These are phyloP conservation scores for Clarias laeviceps DNA, from an alignment of 2,797 vertebrate species.

Conservation along the genomic window DNA sequence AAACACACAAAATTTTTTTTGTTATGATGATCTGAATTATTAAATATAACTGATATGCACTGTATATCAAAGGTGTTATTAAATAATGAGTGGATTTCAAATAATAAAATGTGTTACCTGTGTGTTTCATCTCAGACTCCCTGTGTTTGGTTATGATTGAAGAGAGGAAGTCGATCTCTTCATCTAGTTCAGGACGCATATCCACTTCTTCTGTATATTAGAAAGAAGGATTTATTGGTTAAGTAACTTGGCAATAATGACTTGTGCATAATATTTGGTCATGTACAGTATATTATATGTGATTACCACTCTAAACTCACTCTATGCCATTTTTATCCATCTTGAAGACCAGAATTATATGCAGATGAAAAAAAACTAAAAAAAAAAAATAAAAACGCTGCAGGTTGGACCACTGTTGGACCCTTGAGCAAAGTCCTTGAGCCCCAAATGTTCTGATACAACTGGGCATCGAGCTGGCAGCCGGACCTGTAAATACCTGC, in stretches of 20 bases:
- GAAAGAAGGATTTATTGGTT: not conserved
- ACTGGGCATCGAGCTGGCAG: too few species aligned
- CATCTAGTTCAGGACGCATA: constrained; percentile 75
- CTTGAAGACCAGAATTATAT: not conserved
- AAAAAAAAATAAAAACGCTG: too few species aligned
- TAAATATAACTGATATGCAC: too few species aligned
- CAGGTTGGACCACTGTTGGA: not conserved
- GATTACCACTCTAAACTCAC: not conserved
- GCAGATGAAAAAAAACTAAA: too few species aligned
- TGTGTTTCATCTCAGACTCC: constrained; percentile 55
- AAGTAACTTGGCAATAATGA: not conserved
- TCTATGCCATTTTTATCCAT: not conserved
- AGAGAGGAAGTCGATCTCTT: constrained; percentile 86
- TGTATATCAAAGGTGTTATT: not conserved
- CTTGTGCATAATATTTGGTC: not conserved
- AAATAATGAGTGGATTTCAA: not conserved
- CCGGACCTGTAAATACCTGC: too few species aligned
- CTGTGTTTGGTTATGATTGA: constrained; percentile 79
- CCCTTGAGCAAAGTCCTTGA: too few species aligned
- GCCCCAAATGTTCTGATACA: too few species aligned
- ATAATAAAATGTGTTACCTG: constrained; percentile 63
- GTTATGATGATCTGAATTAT: too few species aligned
- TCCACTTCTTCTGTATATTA: constrained; percentile 60
- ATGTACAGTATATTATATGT: too few species aligned
- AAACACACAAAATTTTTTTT: too few species aligned